phyloP scores from a whole-genome alignment of 2,888 invertebrate genomes.

The Leucophenga montana region DNA sequence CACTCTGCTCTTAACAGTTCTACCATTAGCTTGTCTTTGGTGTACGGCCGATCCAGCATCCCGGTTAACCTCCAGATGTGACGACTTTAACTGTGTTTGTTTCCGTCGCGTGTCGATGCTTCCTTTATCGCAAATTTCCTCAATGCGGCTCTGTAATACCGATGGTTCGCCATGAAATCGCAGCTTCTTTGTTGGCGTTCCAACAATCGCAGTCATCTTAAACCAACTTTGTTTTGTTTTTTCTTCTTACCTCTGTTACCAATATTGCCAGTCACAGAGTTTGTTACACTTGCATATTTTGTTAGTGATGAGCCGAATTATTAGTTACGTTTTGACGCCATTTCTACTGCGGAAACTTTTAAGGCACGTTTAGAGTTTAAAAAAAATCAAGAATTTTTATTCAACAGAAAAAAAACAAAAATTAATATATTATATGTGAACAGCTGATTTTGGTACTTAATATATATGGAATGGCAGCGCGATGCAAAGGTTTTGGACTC shows the following conservation, averaged over 20 bases:
- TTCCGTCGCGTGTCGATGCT: not conserved
- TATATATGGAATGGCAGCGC: too few relatives aligned
- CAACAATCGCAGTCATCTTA: not conserved
- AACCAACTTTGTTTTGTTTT: conserved; percentile 30
- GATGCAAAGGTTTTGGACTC: too few relatives aligned
- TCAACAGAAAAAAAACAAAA: too few relatives aligned
- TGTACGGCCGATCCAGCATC: conserved; percentile 13
- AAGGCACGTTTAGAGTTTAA: too few relatives aligned
- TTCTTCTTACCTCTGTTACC: not conserved
- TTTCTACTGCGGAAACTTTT: too few relatives aligned
- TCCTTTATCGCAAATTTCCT: conserved; percentile 11
- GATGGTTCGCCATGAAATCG: conserved; percentile 72
- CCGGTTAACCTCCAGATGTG: conserved; percentile 37
- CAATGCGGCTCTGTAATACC: not conserved
- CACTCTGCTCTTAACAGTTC: conserved; percentile 25
- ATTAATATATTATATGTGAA: too few relatives aligned
- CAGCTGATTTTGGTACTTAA: too few relatives aligned
- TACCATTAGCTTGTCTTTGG: conserved; percentile 1
- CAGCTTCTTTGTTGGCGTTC: conserved; percentile 70
- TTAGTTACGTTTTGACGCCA: too few relatives aligned
- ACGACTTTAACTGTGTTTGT: conserved; percentile 32
- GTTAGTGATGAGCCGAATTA: too few relatives aligned
- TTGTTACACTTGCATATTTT: too few relatives aligned
- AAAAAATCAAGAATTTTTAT: too few relatives aligned
- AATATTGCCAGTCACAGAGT: too few relatives aligned